phyloP scores from a whole-genome alignment of 2,113 vertebrate genomes.

The Pyrgilauda ruficollis region DNA sequence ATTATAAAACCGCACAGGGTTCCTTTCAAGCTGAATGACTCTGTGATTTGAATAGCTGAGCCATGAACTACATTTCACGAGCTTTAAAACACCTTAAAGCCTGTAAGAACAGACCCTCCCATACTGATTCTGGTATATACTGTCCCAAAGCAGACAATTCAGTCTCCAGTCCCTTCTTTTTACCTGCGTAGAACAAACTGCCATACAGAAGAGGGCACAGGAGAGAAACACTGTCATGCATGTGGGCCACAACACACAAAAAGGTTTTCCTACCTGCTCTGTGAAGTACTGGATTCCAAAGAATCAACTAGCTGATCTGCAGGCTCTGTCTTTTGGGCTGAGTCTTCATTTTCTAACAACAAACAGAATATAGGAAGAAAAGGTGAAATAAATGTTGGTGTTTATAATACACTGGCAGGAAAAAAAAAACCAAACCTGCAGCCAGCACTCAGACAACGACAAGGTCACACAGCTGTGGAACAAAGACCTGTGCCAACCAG shows the following conservation, averaged over 20 bases:
- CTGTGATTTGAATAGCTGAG: background rate
- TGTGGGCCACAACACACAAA: background rate
- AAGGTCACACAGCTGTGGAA: background rate
- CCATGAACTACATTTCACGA: background rate
- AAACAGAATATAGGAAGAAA: constrained; percentile 2
- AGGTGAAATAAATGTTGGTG: background rate
- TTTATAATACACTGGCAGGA: background rate
- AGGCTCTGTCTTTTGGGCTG: constrained; percentile 20
- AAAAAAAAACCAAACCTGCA: background rate
- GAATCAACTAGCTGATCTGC: background rate
- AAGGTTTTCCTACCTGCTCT: constrained; percentile 62
- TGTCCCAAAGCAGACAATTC: background rate
- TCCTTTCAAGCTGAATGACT: background rate
- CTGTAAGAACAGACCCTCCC: background rate
- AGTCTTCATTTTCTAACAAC: constrained; percentile 69
- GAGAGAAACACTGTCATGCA: background rate
- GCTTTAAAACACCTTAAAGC: background rate
- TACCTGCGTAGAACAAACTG: background rate
- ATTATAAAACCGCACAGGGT: background rate
- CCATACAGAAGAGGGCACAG: background rate
- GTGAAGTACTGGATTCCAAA: constrained; percentile 14
- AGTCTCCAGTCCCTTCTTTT: background rate
- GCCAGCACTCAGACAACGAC: background rate
- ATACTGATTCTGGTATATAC: rapidly evolving
- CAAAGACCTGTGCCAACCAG: background rate